Percentiles rank a stretch among this genome's conserved stretches.
These are phyloP conservation scores for Callipepla squamata DNA, from an alignment of 2,113 vertebrate genomes.

Conservation along the genomic window DNA sequence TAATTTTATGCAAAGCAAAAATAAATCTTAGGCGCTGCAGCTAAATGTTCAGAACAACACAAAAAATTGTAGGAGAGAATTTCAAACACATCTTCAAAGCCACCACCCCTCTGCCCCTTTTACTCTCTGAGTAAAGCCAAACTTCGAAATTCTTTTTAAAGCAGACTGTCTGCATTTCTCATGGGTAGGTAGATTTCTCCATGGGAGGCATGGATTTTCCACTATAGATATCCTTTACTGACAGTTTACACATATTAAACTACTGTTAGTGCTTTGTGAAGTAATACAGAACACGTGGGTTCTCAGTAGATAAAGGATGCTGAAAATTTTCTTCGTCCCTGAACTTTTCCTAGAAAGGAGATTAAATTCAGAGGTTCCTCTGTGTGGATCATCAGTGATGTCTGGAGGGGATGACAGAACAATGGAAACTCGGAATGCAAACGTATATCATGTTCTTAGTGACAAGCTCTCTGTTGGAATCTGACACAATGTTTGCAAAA, in stretches of 20 bases:
- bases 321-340: not conserved
- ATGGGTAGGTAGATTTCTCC: not conserved
- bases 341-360: not conserved
- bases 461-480: conserved; percentile 46
- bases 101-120: not conserved
- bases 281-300: not conserved
- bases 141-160: not conserved
- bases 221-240: not conserved
- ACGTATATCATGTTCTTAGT: conserved; percentile 42
- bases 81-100: not conserved
- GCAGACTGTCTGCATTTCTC: not conserved
- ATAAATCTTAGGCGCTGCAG: not conserved
- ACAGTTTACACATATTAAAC: not conserved
- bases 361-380: not conserved
- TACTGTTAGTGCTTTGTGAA: not conserved
- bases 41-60: not conserved
- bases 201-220: not conserved
- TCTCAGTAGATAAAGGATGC: not conserved
- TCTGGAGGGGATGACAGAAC: conserved; percentile 22
- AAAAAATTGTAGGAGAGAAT: not conserved
- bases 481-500: conserved; percentile 40
- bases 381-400: conserved; percentile 1
- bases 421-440: not conserved
- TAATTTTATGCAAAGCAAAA: not conserved
- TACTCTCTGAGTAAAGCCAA: not conserved